Evolutionary conservation across 2,113 vertebrate species (phyloP).

Genomic region (Irena cyanogastra): DNA sequence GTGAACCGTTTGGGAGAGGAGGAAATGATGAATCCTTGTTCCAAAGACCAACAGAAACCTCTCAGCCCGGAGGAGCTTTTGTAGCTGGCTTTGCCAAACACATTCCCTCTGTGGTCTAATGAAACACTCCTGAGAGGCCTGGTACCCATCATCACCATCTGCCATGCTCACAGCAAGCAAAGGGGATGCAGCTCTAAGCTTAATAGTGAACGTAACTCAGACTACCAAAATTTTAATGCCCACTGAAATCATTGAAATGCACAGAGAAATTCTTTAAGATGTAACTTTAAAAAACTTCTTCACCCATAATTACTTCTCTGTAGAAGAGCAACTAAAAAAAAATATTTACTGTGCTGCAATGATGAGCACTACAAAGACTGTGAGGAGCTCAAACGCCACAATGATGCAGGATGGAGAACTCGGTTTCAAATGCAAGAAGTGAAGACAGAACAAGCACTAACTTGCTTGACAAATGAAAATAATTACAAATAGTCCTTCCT

Average conservation of each 20-base stretch:
- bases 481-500: background rate
- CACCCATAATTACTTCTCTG: background rate
- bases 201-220: background rate
- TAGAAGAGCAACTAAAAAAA: background rate
- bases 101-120: background rate
- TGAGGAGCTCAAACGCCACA: background rate
- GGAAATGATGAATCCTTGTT: background rate
- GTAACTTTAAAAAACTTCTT: background rate
- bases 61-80: background rate
- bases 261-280: background rate
- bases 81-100: background rate
- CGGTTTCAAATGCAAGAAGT: background rate
- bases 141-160: too few species aligned
- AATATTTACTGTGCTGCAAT: background rate
- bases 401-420: background rate
- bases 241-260: background rate
- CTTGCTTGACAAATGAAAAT: constrained; percentile 30
- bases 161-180: background rate
- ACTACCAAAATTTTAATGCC: background rate
- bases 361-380: background rate
- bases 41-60: background rate
- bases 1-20: background rate
- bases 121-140: background rate
- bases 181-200: background rate
- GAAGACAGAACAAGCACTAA: background rate